phyloP scores from a whole-genome alignment of 2,797 vertebrate genomes.

The Sebastes minor region DNA sequence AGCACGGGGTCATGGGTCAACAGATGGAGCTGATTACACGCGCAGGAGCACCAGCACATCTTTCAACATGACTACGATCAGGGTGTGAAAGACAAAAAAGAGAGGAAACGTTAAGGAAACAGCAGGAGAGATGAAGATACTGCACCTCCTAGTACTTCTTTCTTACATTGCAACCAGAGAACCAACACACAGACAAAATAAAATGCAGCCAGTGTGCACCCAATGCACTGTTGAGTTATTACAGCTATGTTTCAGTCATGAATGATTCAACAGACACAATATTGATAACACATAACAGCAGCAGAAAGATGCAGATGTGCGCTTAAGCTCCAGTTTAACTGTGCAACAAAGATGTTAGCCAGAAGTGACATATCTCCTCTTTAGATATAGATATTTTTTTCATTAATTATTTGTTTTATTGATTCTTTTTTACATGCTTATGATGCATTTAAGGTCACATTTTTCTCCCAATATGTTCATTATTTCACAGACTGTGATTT shows the following conservation, averaged over 20 bases:
- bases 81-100: not conserved
- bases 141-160: not conserved
- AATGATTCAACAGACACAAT: not conserved
- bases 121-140: not conserved
- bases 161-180: not conserved
- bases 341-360: not conserved
- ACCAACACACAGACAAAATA: not conserved
- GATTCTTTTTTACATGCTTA: not conserved
- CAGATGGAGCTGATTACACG: conserved; percentile 41
- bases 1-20: conserved; percentile 34
- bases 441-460: not conserved
- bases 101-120: not conserved
- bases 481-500: not conserved
- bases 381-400: not conserved
- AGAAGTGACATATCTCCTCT: not conserved
- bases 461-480: not conserved
- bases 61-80: not conserved
- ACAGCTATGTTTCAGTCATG: not conserved
- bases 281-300: not conserved
- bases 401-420: not conserved
- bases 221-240: not conserved
- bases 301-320: not conserved
- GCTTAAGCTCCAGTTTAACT: not conserved
- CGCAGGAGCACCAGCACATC: not conserved
- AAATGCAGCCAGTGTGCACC: too few species aligned